Conservation (phyloP, 1,140 invertebrate genomes). For the Eupeodes corollae region DNA sequence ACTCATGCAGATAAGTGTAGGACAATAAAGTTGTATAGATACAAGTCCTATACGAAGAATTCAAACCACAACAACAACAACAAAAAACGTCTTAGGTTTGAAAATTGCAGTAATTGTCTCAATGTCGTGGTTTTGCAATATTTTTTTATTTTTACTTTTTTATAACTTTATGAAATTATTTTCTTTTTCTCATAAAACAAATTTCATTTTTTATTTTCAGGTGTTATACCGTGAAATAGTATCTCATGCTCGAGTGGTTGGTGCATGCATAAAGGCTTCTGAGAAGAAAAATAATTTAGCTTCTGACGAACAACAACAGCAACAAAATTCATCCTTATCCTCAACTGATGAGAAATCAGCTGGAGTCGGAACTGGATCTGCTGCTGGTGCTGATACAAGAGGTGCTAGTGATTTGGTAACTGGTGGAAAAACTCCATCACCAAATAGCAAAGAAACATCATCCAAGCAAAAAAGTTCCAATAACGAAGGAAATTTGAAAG, state of each 20-base stretch:
- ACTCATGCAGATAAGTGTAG: no score
- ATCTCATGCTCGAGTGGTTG: slow-evolving; percentile 58
- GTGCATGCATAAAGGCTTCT: slow-evolving; percentile 43
- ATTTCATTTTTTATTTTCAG: slow-evolving; percentile 40
- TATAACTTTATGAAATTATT: no score
- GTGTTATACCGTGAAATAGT: slow-evolving; percentile 62
- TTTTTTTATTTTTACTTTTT: no score
- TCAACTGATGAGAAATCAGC: slow-evolving; percentile 25
- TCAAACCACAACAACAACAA: no score
- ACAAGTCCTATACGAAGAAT: no score
- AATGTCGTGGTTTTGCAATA: no score
- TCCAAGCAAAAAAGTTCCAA: slow-evolving; percentile 11
- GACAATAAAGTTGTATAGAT: no score
- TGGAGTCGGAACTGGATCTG: slow-evolving; percentile 13
- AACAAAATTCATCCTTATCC: slow-evolving; percentile 15
- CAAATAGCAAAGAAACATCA: slow-evolving; percentile 25
- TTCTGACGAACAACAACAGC: slow-evolving; percentile 22
- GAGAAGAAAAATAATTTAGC: slow-evolving; percentile 9
- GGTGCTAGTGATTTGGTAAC: slow-evolving; percentile 18
- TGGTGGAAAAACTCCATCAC: slow-evolving; percentile 19
- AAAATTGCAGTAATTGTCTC: no score
- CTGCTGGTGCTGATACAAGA: slow-evolving; percentile 11
- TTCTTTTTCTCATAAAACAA: no score
- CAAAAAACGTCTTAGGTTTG: no score
- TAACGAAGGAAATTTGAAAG: slow-evolving; percentile 38